Evolutionary conservation across 2,797 vertebrate species (phyloP), one percentile per base, ranked within the genome.

Genomic region (Channa striata): DNA sequence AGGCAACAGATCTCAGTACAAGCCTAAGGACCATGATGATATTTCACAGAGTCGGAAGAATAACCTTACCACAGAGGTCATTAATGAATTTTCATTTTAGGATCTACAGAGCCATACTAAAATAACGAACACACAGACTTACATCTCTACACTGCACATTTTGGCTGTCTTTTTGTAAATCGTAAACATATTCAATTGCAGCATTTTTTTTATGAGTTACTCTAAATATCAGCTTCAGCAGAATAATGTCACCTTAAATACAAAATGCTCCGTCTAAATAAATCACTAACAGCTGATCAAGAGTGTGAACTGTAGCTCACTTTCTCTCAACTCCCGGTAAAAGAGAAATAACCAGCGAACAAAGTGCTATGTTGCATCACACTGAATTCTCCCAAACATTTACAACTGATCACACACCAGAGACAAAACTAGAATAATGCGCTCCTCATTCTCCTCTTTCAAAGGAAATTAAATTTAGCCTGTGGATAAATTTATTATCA

Each of bases 381-480:
- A 60, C 65, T 51, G 13, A 40, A 48, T 14, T 54, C 39, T 77
- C 72, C 67, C 34, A 59, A 46, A 59, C 75, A 68, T 61, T 56
- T 36, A 13, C 16, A 20, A 34, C 23, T 3, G 42, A 34, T 59
- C 21, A 33, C 58, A 0, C 43, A 44, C 33, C 37, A 12, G 0
- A 46, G 47, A 49, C 36, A 52, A 37, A 73, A 44, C 25, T 16
- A 49, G 43, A 85, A 69, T 68, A 40, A 65, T 65, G 21, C 11
- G 4, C 58, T 78, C 52, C 42, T 70, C 74, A 30, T 40, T 83
- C 79, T 73, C 63, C 14, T 66, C 64, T 73, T 83, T 76, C 33
- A 70, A 85, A 91, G 82, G 85, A 91, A 86, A 92, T 91, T 78
- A 68, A 87, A 88, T 85, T 80, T 72, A 57, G 82, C 83, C 75